Evolutionary conservation across 1,140 invertebrate species (phyloP).

Genomic region (Pseudomyrmex concolor): DNA sequence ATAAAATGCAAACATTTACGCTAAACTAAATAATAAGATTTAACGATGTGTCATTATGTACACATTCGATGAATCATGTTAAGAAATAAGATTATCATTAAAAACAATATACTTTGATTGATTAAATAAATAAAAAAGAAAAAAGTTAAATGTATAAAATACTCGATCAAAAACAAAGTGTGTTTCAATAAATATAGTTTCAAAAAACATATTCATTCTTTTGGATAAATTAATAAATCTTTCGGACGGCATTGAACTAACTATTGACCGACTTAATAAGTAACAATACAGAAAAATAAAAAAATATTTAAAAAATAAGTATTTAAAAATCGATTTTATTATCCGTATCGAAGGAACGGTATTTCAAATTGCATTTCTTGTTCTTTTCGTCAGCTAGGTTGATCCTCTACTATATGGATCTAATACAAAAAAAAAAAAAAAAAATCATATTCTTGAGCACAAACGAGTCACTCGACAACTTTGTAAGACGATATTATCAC

Average conservation of each 20-base stretch:
- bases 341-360: conserved; percentile 63
- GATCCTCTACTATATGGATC: conserved; percentile 80
- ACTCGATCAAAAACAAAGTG: background rate
- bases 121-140: background rate
- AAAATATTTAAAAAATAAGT: conserved; percentile 64
- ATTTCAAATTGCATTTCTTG: conserved; percentile 19
- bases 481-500: background rate
- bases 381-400: conserved; percentile 75
- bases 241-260: conserved; percentile 52
- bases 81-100: background rate
- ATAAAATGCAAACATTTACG: conserved; percentile 22
- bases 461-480: no score
- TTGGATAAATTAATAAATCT: background rate
- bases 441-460: conserved; percentile 14
- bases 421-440: conserved; percentile 53
- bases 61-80: background rate
- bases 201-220: conserved; percentile 15
- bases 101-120: background rate
- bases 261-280: no score
- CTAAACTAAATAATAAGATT: background rate
- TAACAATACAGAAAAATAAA: conserved; percentile 23
- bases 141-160: conserved; percentile 1
- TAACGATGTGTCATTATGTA: conserved; percentile 14
- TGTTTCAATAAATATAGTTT: conserved; percentile 11
- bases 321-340: conserved; percentile 41